A percentile compares a stretch with the other conserved stretches of the same genome.
Conservation (phyloP, 2,113 vertebrate species). For the Pluvianellus socialis region DNA sequence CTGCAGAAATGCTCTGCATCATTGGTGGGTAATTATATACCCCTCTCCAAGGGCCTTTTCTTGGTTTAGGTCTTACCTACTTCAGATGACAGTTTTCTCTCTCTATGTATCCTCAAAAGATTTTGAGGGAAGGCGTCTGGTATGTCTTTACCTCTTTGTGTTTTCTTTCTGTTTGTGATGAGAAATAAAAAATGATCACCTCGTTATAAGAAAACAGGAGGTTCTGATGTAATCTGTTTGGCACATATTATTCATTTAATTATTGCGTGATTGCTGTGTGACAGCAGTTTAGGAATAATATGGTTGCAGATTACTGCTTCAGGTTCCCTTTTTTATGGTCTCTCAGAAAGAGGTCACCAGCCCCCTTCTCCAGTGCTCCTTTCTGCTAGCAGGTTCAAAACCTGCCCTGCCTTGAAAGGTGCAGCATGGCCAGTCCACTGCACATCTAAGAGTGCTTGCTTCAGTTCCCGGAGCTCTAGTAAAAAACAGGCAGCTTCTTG, state of each 20-base stretch:
- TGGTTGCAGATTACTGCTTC: background rate
- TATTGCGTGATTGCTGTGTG: background rate
- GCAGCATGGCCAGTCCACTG: background rate
- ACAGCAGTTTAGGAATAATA: background rate
- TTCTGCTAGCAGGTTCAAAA: background rate
- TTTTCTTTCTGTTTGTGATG: background rate
- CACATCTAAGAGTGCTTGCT: background rate
- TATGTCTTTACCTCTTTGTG: background rate
- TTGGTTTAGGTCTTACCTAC: background rate
- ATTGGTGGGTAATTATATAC: background rate
- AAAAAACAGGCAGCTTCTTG: background rate
- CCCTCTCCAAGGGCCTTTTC: background rate
- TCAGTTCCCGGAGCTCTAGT: background rate
- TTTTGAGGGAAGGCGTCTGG: background rate
- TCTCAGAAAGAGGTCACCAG: background rate
- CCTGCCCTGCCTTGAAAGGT: accelerated
- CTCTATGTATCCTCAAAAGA: background rate
- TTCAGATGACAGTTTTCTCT: background rate
- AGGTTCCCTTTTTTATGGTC: background rate
- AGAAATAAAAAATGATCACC: background rate
- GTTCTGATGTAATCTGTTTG: background rate
- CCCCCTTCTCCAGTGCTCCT: background rate
- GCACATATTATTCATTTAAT: background rate
- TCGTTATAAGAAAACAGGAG: background rate
- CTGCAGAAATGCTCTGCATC: background rate